Base-by-base conservation (phyloP, 2,888 invertebrate genomes). In the Brachynemurus nebulosus region DNA sequence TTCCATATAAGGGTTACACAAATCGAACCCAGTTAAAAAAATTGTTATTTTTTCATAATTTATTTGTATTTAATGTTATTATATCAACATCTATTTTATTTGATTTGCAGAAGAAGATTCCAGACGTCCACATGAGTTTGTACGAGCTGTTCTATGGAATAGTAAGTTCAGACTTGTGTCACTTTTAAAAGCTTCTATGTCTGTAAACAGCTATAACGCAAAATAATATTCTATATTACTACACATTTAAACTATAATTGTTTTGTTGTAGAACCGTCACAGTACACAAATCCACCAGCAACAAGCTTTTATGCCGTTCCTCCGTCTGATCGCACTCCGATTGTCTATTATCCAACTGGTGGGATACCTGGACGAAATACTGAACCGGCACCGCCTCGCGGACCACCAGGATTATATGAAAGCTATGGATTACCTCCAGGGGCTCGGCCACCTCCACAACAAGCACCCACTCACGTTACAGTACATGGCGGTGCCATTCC, bases 121-220 rank as follows among this genome's bases (percentile, higher is more conserved):
- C 60, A 77, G 83, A 59, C 78, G 84, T 70, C 78, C 80, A 61
- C 78, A 80, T 61, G 83, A 82, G 63, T 79, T 81, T 71, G 72
- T 76, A 53, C 76, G 85, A 58, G 81, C 85, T 61, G 83, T 86
- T 59, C 76, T 86, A 54, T 86, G 86, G 85, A 85, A 85, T 71
- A 85, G 86, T 84, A 73, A 82, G 81, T 76, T 20, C 20, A 37
- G 17, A 16, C 14, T 17, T 37, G 14, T 37, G 17, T 6, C 19
- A 18, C 5, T 36, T n/a, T 36, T 36, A 5, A 11, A 18, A 11
- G 16, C n/a, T n/a, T n/a, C n/a, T n/a, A n/a, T n/a, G n/a, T n/a
- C n/a, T n/a, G n/a, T n/a, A n/a, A n/a, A n/a, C n/a, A n/a, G n/a
- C n/a, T n/a, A n/a, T n/a, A n/a, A n/a, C n/a, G n/a, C n/a, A n/a